phyloP scores from a whole-genome alignment of 2,113 vertebrate species.

The Anoura caudifer region DNA sequence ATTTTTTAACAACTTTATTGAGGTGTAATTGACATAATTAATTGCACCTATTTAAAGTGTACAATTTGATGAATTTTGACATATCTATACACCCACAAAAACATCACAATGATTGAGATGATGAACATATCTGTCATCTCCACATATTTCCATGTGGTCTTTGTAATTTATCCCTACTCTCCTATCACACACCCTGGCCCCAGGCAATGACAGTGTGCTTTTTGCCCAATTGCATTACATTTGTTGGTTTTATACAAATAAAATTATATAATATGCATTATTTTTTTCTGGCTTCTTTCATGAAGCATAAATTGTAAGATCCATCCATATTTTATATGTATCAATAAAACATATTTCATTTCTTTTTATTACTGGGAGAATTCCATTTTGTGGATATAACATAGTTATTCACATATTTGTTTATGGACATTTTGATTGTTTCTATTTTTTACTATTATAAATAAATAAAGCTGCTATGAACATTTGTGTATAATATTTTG shows the following conservation, averaged over 20 bases:
- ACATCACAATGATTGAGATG: not conserved
- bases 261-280: not conserved
- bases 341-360: not conserved
- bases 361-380: not conserved
- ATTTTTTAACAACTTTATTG: not conserved
- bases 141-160: not conserved
- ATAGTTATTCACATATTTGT: not conserved
- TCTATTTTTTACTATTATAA: not conserved
- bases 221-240: no score
- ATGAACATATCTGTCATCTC: not conserved
- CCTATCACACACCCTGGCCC: not conserved
- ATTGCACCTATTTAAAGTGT: not conserved
- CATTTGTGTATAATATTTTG: not conserved
- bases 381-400: not conserved
- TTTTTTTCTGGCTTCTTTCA: not conserved
- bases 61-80: not conserved
- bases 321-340: not conserved
- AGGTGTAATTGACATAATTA: not conserved
- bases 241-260: not conserved
- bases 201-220: not conserved
- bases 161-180: not conserved
- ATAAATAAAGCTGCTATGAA: not conserved
- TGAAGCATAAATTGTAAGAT: not conserved
- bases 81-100: not conserved
- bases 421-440: not conserved